Conservation (phyloP, 2,888 invertebrate genomes). For the Girardia tigrina region DNA sequence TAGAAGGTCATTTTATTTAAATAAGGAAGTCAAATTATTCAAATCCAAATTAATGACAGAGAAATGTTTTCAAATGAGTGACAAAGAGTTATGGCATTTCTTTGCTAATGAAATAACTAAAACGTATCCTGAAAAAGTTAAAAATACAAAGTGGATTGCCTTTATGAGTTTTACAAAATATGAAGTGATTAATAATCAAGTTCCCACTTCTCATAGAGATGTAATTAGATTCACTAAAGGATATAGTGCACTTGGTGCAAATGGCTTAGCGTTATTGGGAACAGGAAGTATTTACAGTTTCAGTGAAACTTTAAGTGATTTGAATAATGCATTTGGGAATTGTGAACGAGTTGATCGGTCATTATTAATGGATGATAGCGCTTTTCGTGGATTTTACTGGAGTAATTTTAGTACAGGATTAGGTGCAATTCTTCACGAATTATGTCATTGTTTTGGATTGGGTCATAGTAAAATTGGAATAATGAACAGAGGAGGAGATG, state of each 20-base stretch:
- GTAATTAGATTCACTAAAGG: slow-evolving; percentile 53
- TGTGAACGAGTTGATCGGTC: slow-evolving; percentile 59
- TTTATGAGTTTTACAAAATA: slow-evolving; percentile 75
- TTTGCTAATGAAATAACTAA: slow-evolving; percentile 69
- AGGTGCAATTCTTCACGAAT: slow-evolving; percentile 78
- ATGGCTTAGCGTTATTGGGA: slow-evolving; percentile 74
- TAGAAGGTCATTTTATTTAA: neutral
- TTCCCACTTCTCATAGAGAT: slow-evolving; percentile 51
- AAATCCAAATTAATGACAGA: neutral
- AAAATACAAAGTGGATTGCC: slow-evolving; percentile 65
- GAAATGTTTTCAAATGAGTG: slow-evolving; percentile 44
- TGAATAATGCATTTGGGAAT: slow-evolving; percentile 58
- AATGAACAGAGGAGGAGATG: slow-evolving; percentile 60
- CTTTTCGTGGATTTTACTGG: slow-evolving; percentile 70
- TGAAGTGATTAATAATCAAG: slow-evolving; percentile 55
- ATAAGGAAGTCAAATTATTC: neutral
- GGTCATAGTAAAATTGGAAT: slow-evolving; percentile 78
- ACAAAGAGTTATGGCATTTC: slow-evolving; percentile 68
- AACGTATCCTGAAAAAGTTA: slow-evolving; percentile 50
- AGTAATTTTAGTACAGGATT: slow-evolving; percentile 77
- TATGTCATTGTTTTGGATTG: slow-evolving; percentile 81
- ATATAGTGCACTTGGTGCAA: slow-evolving; percentile 70
- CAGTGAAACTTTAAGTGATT: slow-evolving; percentile 62
- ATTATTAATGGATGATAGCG: slow-evolving; percentile 74
- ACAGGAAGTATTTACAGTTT: slow-evolving; percentile 77